Conservation (phyloP, 2,797 vertebrate genomes). For the Prionace glauca region DNA sequence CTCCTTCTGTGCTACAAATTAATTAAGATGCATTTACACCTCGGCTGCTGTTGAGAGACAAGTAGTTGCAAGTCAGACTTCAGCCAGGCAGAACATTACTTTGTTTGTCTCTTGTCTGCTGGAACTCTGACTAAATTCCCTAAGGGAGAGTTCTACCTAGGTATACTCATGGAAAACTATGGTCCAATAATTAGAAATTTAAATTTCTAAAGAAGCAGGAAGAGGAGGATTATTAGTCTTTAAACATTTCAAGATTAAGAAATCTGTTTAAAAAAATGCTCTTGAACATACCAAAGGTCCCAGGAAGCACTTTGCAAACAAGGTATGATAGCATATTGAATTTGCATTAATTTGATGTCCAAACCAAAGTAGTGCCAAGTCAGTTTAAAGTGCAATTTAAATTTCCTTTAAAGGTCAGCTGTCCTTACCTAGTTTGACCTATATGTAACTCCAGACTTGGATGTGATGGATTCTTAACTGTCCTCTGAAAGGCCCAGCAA, state of each 20-base stretch:
- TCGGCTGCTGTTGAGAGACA: background rate
- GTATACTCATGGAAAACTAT: background rate
- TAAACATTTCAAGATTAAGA: background rate
- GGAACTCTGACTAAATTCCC: background rate
- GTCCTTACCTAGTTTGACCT: no score
- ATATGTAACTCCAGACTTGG: no score
- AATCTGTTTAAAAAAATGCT: background rate
- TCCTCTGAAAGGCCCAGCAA: no score
- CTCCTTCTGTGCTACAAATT: background rate
- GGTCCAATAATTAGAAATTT: background rate
- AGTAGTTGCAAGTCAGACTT: background rate
- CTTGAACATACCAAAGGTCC: background rate
- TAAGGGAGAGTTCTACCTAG: background rate
- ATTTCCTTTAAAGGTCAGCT: no score
- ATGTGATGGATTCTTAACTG: no score
- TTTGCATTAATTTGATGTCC: background rate
- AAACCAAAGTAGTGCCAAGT: background rate
- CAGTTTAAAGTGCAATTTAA: background rate
- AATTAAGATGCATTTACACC: background rate
- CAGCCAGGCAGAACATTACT: background rate
- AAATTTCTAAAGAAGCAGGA: background rate
- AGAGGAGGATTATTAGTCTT: background rate
- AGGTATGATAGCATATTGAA: background rate
- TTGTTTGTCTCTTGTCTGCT: background rate
- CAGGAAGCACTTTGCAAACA: background rate